Evolutionary conservation across 1,140 invertebrate genomes (phyloP), one percentile per base, ranked within the genome.

Genomic region (Eriocheir sinensis): DNA sequence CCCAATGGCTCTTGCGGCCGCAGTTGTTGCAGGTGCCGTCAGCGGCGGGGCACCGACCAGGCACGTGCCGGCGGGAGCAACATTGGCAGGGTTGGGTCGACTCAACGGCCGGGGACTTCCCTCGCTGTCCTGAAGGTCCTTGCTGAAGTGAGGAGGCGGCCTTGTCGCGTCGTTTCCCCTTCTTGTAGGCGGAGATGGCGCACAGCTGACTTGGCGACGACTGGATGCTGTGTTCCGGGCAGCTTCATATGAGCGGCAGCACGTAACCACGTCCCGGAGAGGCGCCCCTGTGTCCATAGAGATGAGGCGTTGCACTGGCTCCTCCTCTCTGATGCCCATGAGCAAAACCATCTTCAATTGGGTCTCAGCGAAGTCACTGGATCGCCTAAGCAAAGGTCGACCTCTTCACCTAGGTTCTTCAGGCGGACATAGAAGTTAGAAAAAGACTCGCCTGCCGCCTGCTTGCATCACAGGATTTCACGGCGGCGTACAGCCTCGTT

Each of bases 231-330:
- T 72, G 60, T 72, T 15, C 34, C 32, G 17, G 83, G 83, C 12
- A 32, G 83, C 83, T 32, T 85, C 83, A 34, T 21, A 85, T 12
- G 83, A 85, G 34, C 83, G 83, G 32, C 83, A 85, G 83, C 83
- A 85, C 17, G 83, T 85, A 34, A 85, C 83, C 83, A 85, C 34
- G 32, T 85, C 83, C 83, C 34, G 83, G 83, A 85, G 83, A 12
- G 83, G 17, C 44, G 30, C 15, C 6, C 88, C 34, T 89, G 88
- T 30, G 34, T 89, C 8, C 15, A 89, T 32, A 89, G 88, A 89
- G 88, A 89, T 41, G 40, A 89, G 38, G 30, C 34, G 30, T 41
- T 34, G 88, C 12, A 89, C 88, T 15, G 44, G 38, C 30, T 89
- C 88, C 34, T 89, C 88, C 6, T 89, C 30, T 30, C 30, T 38